Evolutionary conservation across 2,113 vertebrate species (phyloP), one percentile per base, ranked within the genome.

Genomic region (Turnix velox): DNA sequence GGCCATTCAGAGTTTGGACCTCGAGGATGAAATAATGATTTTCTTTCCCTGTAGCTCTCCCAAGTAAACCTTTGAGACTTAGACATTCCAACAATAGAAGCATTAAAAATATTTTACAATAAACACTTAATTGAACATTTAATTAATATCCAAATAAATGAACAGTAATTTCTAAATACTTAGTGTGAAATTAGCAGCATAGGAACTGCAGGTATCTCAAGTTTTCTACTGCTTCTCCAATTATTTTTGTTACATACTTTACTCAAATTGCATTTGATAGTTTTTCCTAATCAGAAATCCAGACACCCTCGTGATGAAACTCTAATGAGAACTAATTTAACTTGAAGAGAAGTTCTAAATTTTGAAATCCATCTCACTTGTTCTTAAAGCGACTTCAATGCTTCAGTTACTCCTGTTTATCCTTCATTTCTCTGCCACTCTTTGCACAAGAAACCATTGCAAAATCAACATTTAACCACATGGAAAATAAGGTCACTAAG

Each of bases 311-410:
- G 83, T 66, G 42, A 73, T 9, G 90, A 74, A 95, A 59, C n/a
- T n/a, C n/a, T 54, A 94, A 72, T 37, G 10, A 74, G 28, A 87
- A 27, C 18, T 43, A 43, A 96, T 92, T 96, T 94, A 96, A 96
- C 89, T 92, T 84, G 19, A 93, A 92, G 63, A 91, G 46, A 31
- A 52, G 91, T 61, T 94, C 13, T 95, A 68, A 85, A 88, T 86
- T 93, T 80, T n/a, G 18, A 92, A 91, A 94, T 88, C 43, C 84
- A 67, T 84, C 90, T 85, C 39, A 81, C 40, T 7, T 37, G 39
- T 78, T 93, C 93, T 95, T 88, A 52, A 58, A 86, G 78, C 30
- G 10, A 95, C 63, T 37, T 95, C 24, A 45, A 37, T 18, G 35
- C 33, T 28, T 22, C 49, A 12, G 9, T 40, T 85, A 74, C 39